These are phyloP conservation scores for Pseudochirops corinnae DNA, from an alignment of 2,797 vertebrate genomes.

Conservation along the genomic window DNA sequence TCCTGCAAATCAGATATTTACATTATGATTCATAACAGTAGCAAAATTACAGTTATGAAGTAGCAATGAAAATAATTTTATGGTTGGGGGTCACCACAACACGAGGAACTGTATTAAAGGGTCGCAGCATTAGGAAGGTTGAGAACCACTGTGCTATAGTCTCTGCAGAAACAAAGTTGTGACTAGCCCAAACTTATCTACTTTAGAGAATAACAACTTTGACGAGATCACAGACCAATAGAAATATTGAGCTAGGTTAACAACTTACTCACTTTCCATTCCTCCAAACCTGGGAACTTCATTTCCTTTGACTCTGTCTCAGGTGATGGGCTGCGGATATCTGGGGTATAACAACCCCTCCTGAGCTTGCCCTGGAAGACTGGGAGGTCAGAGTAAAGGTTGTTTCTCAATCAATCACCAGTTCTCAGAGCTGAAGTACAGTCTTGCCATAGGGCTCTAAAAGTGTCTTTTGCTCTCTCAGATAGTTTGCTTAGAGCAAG, in stretches of 20 bases:
- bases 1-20: too few relatives aligned
- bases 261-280: neutral
- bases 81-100: too few relatives aligned
- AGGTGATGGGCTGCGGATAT: neutral
- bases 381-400: neutral
- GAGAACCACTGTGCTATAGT: neutral
- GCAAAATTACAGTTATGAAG: too few relatives aligned
- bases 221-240: neutral
- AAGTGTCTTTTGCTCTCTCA: neutral
- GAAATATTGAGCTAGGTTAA: neutral
- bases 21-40: too few relatives aligned
- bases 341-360: neutral
- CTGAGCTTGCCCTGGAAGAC: neutral
- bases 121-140: too few relatives aligned
- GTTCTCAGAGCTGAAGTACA: neutral
- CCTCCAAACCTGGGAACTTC: neutral
- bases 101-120: too few relatives aligned
- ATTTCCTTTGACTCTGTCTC: neutral
- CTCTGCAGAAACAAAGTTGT: neutral
- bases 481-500: neutral
- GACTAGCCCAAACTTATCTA: neutral
- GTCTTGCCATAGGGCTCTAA: neutral
- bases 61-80: too few relatives aligned
- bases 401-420: neutral
- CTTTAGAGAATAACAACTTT: neutral